Conservation (phyloP, 23 tunicate genomes). For the Pegea sp. region DNA sequence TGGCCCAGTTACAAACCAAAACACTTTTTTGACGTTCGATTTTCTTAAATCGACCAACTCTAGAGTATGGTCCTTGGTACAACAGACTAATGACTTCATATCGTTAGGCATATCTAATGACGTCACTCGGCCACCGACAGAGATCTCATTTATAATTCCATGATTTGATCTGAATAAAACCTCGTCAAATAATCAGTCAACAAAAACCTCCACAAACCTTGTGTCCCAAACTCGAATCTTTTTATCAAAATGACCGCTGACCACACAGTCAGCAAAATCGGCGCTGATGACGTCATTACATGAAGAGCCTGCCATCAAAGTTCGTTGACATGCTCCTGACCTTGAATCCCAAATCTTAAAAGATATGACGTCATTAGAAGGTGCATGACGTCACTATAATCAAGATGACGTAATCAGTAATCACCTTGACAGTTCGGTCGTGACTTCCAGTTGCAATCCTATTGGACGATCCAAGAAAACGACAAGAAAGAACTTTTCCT, state of each 20-base stretch:
- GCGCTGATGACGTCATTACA: constrained; percentile 64
- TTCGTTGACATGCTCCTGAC: constrained; percentile 43
- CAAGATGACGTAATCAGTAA: too few species aligned
- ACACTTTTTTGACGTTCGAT: constrained; percentile 18
- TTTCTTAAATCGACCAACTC: constrained; percentile 66
- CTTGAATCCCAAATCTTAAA: constrained; percentile 70
- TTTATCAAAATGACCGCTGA: constrained; percentile 70
- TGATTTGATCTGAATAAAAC: not conserved
- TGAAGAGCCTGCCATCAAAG: constrained; percentile 81
- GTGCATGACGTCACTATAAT: too few species aligned
- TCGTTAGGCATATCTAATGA: constrained; percentile 78
- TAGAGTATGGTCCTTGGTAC: constrained; percentile 82
- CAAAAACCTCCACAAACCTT: constrained; percentile 7
- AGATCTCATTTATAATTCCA: constrained; percentile 13
- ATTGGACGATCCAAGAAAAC: constrained; percentile 26
- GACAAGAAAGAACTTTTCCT: constrained; percentile 28
- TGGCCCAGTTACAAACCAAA: too few species aligned
- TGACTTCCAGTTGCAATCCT: constrained; percentile 59
- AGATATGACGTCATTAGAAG: constrained; percentile 49
- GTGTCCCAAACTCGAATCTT: constrained; percentile 69
- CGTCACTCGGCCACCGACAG: constrained; percentile 69
- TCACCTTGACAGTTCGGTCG: constrained; percentile 66
- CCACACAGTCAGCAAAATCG: constrained; percentile 47
- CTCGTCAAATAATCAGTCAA: not conserved
- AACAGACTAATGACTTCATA: constrained; percentile 36